Evolutionary conservation across 2,797 vertebrate genomes (phyloP).

Genomic region (Phoebastria nigripes): DNA sequence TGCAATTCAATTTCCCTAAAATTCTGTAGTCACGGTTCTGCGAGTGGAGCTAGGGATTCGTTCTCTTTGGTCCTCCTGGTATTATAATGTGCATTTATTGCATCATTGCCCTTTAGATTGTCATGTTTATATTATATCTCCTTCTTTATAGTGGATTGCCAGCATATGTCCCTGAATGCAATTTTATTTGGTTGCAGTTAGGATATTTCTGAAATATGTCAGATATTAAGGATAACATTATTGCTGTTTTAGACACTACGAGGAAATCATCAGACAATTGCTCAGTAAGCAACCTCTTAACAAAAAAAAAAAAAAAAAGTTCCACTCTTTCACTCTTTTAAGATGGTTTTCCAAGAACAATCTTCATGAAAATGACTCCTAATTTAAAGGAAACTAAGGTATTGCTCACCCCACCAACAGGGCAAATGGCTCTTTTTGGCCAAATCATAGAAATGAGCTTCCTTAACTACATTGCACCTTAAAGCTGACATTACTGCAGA

Average conservation of each 20-base stretch:
- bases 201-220: conserved; percentile 32
- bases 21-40: accelerated
- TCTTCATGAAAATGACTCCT: conserved; percentile 62
- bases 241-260: neutral
- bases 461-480: conserved; percentile 69
- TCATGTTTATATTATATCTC: neutral
- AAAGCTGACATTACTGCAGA: conserved; percentile 75
- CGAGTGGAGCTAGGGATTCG: neutral
- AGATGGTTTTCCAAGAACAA: conserved; percentile 47
- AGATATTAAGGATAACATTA: conserved; percentile 1
- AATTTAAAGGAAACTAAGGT: conserved; percentile 63
- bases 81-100: neutral
- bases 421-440: conserved; percentile 58
- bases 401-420: conserved; percentile 43
- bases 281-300: conserved; percentile 43
- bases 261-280: conserved; percentile 30
- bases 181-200: conserved; percentile 41
- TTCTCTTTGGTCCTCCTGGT: neutral
- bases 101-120: neutral
- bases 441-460: conserved; percentile 73
- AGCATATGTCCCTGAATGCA: neutral
- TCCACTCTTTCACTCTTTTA: conserved; percentile 18
- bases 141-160: neutral
- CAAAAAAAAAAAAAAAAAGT: neutral
- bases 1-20: neutral